A percentile compares a stretch with the other conserved stretches of the same genome.
Conservation (phyloP, 1,140 invertebrate species). For the Sycophaga agraensis region DNA sequence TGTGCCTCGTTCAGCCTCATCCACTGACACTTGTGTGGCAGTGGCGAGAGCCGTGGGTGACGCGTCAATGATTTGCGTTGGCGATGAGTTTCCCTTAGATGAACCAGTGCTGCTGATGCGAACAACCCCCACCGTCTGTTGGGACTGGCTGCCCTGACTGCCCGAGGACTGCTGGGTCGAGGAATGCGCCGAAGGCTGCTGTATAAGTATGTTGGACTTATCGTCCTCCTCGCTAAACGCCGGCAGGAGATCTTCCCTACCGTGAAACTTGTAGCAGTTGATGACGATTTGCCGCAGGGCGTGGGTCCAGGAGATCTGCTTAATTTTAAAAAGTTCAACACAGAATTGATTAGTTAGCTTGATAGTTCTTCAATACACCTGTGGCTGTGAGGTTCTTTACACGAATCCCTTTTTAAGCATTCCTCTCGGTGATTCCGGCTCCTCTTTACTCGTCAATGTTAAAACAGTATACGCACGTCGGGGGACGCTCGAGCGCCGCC, state of each 20-base stretch:
- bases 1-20: slow-evolving; percentile 38
- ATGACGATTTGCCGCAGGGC: slow-evolving; percentile 96
- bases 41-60: slow-evolving; percentile 63
- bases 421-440: background rate
- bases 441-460: too few species aligned
- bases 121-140: slow-evolving; percentile 66
- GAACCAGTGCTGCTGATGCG: slow-evolving; percentile 63
- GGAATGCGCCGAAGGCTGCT: slow-evolving; percentile 50
- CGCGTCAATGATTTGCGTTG: slow-evolving; percentile 60
- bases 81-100: slow-evolving; percentile 59
- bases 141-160: slow-evolving; percentile 45
- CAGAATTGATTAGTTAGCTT: slow-evolving; percentile 26
- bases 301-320: slow-evolving; percentile 96
- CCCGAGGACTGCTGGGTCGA: slow-evolving; percentile 44
- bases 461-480: too few species aligned
- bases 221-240: slow-evolving; percentile 92
- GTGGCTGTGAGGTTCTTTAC: background rate
- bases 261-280: slow-evolving; percentile 98
- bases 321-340: slow-evolving; percentile 26
- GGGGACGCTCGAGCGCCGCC: too few species aligned
- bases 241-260: slow-evolving; percentile 91
- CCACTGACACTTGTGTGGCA: slow-evolving; percentile 70
- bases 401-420: background rate
- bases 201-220: slow-evolving; percentile 59
- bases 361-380: background rate